Conservation (phyloP, 2,797 vertebrate genomes). For the Tachyglossus aculeatus region DNA sequence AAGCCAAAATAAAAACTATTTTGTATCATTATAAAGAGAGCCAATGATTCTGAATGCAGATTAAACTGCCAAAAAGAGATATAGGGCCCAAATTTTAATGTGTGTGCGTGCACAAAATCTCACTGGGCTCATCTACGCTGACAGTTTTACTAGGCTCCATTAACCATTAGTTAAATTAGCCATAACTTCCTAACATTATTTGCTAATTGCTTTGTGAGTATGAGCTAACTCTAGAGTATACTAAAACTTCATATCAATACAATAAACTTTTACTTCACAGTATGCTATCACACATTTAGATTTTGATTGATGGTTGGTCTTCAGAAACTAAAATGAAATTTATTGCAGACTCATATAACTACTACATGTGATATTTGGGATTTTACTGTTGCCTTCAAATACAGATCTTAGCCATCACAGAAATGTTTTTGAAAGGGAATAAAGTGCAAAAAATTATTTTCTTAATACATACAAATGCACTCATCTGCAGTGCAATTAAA, state of each 20-base stretch:
- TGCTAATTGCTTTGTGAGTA: conserved; percentile 74
- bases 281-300: conserved; percentile 38
- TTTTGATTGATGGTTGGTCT: conserved; percentile 24
- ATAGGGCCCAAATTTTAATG: conserved; percentile 56
- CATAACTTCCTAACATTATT: conserved; percentile 74
- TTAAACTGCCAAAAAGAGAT: conserved; percentile 63
- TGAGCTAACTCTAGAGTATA: conserved; percentile 64
- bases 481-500: too few species aligned
- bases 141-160: conserved; percentile 69
- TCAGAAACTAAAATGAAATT: conserved; percentile 7
- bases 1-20: conserved; percentile 8
- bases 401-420: too few species aligned
- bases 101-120: conserved; percentile 61
- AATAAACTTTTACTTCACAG: conserved; percentile 40
- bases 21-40: conserved; percentile 5
- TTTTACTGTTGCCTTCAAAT: too few species aligned
- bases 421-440: too few species aligned
- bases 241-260: conserved; percentile 56
- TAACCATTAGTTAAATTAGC: conserved; percentile 77
- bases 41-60: conserved; percentile 31
- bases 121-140: conserved; percentile 67
- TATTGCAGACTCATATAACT: not conserved
- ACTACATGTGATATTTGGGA: too few species aligned
- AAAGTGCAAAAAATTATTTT: too few species aligned
- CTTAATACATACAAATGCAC: too few species aligned